A percentile compares a stretch with the other conserved stretches of the same genome.
Conservation (phyloP, 2,888 invertebrate species). For the Timema cristinae region DNA sequence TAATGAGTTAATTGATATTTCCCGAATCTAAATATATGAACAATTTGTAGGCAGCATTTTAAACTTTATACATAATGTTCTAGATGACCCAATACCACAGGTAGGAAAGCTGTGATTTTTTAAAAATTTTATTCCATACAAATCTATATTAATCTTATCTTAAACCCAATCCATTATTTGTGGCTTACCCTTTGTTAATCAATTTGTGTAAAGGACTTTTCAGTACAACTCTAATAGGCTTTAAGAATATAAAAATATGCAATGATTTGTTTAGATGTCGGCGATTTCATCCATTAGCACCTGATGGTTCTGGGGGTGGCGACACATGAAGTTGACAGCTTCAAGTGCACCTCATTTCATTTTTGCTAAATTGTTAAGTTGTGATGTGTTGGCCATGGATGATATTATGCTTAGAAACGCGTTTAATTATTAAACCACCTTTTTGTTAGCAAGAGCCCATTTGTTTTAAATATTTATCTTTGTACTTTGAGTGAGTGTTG, state of each 20-base stretch:
- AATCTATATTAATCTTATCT: neutral
- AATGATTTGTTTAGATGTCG: constrained; percentile 34
- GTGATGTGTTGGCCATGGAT: constrained; percentile 15
- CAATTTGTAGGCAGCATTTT: no score
- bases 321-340: constrained; percentile 23
- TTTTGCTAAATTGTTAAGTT: neutral
- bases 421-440: neutral
- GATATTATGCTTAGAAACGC: constrained; percentile 14
- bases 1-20: no score
- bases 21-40: no score
- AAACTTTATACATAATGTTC: no score
- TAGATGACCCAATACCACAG: no score
- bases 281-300: constrained; percentile 37
- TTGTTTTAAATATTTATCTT: neutral
- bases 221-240: no score
- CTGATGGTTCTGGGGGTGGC: constrained; percentile 19
- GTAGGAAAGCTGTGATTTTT: neutral
- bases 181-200: no score
- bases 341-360: constrained; percentile 2
- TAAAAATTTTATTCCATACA: constrained; percentile 3
- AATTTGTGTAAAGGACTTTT: no score
- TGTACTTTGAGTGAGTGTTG: neutral
- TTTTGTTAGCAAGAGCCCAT: neutral
- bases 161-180: no score
- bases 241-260: neutral